Base-by-base conservation (phyloP, 92 coral and sea anemone genomes). In the Anthopleura xanthogrammica region DNA sequence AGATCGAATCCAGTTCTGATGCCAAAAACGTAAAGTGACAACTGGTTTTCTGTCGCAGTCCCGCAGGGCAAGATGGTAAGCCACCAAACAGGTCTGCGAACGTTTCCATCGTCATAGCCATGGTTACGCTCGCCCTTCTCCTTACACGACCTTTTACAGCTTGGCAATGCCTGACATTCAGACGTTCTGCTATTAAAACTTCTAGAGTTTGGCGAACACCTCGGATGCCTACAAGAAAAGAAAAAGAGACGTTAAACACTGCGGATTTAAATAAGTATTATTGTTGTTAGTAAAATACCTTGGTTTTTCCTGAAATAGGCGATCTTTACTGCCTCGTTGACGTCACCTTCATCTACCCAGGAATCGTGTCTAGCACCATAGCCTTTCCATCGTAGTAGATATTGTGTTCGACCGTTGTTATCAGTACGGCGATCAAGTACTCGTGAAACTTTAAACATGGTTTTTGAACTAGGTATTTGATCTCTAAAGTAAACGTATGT, bases 1-100 rank as follows among this genome's bases (percentile, higher is more conserved):
- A 78, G 17, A 83, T 56, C 39, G 19, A 29, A 80, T 88, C 85
- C 76, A 88, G 83, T 72, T 88, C 91, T 22, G 22, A 57, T 57
- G 62, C 62, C 62, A 57, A 57, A 13, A 57, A 14, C 16, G 16
- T 57, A 13, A 57, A 57, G 19, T 57, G 62, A 57, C 62, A 57
- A 9, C 50, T 46, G 9, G 62, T 57, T 57, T 16, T 57, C 16
- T 13, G 62, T 57, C 62, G 19, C 16, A 57, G 62, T 9, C 62
- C 62, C 62, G 17, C 62, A 13, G 62, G 62, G 10, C 16, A 1
- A 57, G 62, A 57, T 57, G 62, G 62, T 57, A 57, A 57, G 19
- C 62, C 8, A 10, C 16, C 19, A 57, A 57, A 57, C 62, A 57
- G 16, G 16, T 57, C 16, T 13, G 62, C 16, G 12, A 57, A 57